phyloP scores from a whole-genome alignment of 2,888 invertebrate species.

The Cheilosia variabilis region DNA sequence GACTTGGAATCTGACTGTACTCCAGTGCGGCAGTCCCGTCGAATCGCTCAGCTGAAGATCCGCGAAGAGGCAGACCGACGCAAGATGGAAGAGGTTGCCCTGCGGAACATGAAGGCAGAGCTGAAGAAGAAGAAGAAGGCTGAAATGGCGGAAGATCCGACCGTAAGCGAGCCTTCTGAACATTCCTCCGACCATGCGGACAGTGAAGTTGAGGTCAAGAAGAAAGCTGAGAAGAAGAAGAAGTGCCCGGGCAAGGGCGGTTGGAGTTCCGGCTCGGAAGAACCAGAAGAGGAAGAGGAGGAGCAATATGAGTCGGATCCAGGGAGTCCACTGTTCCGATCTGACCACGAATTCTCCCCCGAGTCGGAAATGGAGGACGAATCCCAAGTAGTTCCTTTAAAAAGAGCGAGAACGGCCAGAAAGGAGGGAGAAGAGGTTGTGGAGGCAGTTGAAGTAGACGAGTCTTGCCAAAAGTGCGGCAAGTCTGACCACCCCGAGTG shows the following conservation, averaged over 20 bases:
- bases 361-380: conserved; percentile 92
- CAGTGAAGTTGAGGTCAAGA: conserved; percentile 80
- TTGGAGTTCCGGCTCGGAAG: conserved; percentile 83
- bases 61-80: conserved; percentile 92
- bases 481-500: conserved; percentile 98
- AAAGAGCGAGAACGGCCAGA: conserved; percentile 91
- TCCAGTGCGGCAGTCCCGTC: conserved; percentile 90
- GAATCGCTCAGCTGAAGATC: conserved; percentile 94
- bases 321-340: conserved; percentile 87
- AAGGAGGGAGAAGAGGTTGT: conserved; percentile 87
- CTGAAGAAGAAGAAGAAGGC: conserved; percentile 85
- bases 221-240: conserved; percentile 83
- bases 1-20: conserved; percentile 80
- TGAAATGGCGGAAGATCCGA: conserved; percentile 81
- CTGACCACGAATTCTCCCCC: conserved; percentile 96
- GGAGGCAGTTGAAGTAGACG: conserved; percentile 82
- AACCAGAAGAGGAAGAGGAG: conserved; percentile 84
- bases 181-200: conserved; percentile 79
- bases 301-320: conserved; percentile 84
- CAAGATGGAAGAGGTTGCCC: conserved; percentile 89
- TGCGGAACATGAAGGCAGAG: conserved; percentile 88
- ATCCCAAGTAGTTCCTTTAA: conserved; percentile 87
- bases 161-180: conserved; percentile 80
- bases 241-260: conserved; percentile 82
- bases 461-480: conserved; percentile 94